Conservation (phyloP, 2,113 vertebrate species). For the Myocastor coypus region DNA sequence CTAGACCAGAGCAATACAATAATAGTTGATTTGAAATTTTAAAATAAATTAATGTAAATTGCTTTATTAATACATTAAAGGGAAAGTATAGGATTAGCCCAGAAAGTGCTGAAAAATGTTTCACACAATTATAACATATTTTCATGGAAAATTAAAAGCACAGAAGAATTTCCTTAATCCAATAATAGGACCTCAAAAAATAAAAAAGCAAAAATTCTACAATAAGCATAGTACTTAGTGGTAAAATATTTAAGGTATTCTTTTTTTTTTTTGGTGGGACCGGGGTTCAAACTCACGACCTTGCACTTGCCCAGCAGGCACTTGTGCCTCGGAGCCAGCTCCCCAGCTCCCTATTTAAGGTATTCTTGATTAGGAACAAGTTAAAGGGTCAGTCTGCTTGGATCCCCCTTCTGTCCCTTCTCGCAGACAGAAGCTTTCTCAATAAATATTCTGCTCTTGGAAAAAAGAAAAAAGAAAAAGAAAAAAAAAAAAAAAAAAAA, state of each 20-base stretch:
- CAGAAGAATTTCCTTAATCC: constrained; percentile 15
- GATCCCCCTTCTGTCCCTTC: no score
- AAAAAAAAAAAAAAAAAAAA: no score
- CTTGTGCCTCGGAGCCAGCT: no score
- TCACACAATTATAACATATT: not conserved
- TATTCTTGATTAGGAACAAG: no score
- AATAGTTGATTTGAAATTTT: not conserved
- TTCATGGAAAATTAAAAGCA: not conserved
- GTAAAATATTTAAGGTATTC: not conserved
- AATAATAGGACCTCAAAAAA: not conserved
- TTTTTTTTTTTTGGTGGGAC: not conserved
- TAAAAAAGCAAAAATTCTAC: not conserved
- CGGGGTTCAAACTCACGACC: no score
- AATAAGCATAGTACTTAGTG: not conserved
- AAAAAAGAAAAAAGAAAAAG: no score
- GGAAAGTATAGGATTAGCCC: not conserved
- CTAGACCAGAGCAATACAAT: not conserved
- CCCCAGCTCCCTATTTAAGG: no score
- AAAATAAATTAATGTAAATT: not conserved
- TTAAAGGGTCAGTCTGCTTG: no score
- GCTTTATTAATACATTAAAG: not conserved
- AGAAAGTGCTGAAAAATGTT: not conserved
- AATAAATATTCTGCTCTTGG: no score
- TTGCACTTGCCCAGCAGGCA: no score
- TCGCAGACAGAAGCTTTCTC: no score